These are phyloP conservation scores for Psix sp. DNA, from an alignment of 1,140 invertebrate species.

Conservation along the genomic window DNA sequence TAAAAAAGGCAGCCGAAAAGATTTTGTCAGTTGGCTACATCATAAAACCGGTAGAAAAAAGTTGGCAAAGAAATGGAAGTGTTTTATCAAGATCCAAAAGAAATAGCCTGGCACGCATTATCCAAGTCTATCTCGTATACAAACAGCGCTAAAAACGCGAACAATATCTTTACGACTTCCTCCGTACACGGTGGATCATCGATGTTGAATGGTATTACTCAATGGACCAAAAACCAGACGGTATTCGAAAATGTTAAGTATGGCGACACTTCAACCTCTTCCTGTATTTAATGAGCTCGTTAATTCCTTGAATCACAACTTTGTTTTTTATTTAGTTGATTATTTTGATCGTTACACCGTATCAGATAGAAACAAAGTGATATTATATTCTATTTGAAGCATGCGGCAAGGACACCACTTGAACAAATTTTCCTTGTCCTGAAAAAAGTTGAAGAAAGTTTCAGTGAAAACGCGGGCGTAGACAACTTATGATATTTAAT, in stretches of 20 bases:
- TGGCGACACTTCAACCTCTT: constrained; percentile 24
- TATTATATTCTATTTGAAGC: too few species aligned
- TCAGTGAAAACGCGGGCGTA: too few species aligned
- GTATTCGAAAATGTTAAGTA: constrained; percentile 41
- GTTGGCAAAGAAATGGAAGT: constrained; percentile 10
- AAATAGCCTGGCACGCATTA: constrained; percentile 33
- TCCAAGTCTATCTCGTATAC: constrained; percentile 39
- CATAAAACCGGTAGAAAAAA: constrained; percentile 53
- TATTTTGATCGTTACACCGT: not conserved
- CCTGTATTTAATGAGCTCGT: constrained; percentile 38
- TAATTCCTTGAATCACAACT: too few species aligned
- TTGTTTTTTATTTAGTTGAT: too few species aligned
- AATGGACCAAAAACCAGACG: constrained; percentile 31
- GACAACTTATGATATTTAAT: constrained; percentile 70
- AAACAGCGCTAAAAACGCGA: constrained; percentile 51
- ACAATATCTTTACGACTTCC: constrained; percentile 57
- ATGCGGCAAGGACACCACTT: too few species aligned
- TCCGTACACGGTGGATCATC: constrained; percentile 31
- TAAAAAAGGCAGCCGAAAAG: constrained; percentile 16
- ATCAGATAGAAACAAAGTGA: not conserved
- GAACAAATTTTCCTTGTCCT: not conserved
- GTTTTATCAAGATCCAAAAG: constrained; percentile 49
- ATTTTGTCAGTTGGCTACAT: constrained; percentile 48
- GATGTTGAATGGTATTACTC: constrained; percentile 39
- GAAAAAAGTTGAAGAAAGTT: constrained; percentile 11